phyloP scores from a whole-genome alignment of 1,140 invertebrate species.

The Drosophila pachea region DNA sequence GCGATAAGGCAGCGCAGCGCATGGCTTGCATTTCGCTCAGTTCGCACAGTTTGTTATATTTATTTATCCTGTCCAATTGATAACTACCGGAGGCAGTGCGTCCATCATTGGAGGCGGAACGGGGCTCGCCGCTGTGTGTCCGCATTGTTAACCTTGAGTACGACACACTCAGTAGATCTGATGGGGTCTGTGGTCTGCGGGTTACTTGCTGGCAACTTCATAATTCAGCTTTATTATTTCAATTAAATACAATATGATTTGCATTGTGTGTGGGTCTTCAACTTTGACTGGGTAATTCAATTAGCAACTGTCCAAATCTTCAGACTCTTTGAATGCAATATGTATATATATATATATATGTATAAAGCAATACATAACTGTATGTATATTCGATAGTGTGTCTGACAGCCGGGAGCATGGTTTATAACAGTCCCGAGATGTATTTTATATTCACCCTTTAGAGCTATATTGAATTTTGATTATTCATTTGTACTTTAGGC shows the following conservation, averaged over 20 bases:
- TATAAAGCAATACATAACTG: background rate
- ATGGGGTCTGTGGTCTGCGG: background rate
- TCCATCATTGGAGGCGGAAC: background rate
- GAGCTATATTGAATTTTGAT: background rate
- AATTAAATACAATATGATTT: conserved; percentile 77
- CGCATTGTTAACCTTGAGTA: conserved; percentile 68
- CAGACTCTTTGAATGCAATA: conserved; percentile 1
- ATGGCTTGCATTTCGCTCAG: conserved; percentile 24
- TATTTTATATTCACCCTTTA: too few relatives aligned
- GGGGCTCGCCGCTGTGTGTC: background rate
- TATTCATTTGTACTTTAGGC: conserved; percentile 80
- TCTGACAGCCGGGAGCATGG: too few relatives aligned
- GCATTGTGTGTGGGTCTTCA: conserved; percentile 65
- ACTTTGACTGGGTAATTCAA: conserved; percentile 68
- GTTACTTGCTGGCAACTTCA: conserved; percentile 52
- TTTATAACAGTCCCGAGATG: too few relatives aligned
- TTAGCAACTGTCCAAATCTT: conserved; percentile 51
- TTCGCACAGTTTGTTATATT: conserved; percentile 43
- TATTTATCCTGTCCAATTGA: conserved; percentile 56
- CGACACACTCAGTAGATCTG: conserved; percentile 38
- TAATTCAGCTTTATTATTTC: conserved; percentile 70
- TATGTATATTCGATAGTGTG: too few relatives aligned
- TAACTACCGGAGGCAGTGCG: conserved; percentile 45
- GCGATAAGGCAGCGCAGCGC: conserved; percentile 42
- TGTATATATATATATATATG: conserved; percentile 2